These are phyloP conservation scores for Phylloscopus trochiloides DNA, from an alignment of 2,113 vertebrate genomes.

Conservation along the genomic window DNA sequence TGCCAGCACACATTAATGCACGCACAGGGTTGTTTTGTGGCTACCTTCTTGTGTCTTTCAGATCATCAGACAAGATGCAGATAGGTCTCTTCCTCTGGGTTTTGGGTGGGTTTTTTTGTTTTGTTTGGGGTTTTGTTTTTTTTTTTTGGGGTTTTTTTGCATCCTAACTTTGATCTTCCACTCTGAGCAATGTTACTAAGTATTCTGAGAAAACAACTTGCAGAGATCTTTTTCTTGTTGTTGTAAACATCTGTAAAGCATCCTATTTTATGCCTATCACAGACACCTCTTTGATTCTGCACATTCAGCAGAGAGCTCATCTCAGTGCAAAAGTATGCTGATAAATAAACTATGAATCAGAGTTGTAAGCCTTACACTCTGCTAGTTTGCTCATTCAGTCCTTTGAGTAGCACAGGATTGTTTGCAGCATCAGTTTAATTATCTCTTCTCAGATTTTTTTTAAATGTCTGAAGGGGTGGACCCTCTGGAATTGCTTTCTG, in stretches of 20 bases:
- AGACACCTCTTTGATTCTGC: not conserved
- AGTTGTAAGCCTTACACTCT: not conserved
- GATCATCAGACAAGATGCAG: not conserved
- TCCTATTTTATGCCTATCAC: not conserved
- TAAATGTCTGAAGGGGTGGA: not conserved
- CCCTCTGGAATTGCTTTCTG: not conserved
- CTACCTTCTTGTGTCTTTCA: not conserved
- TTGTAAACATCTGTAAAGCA: not conserved
- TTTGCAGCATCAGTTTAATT: not conserved
- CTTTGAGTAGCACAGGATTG: not conserved
- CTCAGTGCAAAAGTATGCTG: not conserved
- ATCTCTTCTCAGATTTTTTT: not conserved
- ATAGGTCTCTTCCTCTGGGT: not conserved
- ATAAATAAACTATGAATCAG: not conserved
- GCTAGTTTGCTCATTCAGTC: not conserved
- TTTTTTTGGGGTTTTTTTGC: not conserved
- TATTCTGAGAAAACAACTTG: not conserved
- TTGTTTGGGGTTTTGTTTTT: not conserved
- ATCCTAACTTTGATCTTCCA: not conserved
- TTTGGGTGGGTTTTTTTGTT: not conserved
- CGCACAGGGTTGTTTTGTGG: not conserved
- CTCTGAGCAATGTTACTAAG: not conserved
- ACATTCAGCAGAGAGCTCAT: not conserved
- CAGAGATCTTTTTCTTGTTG: not conserved
- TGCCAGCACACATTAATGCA: not conserved